A percentile compares a stretch with the other conserved stretches of the same genome.
Evolutionary conservation across 2,113 vertebrate genomes (phyloP).

Genomic region (Rhagologus leucostigma): DNA sequence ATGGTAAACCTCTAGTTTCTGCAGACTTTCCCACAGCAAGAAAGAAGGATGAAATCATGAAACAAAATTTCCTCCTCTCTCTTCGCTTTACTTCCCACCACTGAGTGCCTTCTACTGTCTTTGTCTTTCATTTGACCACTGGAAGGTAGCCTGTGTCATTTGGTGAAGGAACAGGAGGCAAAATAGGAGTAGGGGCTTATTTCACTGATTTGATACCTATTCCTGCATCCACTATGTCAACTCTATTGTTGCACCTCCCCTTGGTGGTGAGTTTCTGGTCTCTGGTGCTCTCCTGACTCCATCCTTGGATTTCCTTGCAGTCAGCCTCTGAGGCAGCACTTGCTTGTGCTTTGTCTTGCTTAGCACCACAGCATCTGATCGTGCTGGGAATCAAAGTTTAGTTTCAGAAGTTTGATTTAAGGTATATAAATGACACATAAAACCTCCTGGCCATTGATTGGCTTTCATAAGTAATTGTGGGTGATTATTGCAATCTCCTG

Average conservation of each 20-base stretch:
- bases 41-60: neutral
- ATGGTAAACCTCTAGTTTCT: neutral
- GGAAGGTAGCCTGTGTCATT: neutral
- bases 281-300: neutral
- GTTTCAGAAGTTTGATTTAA: constrained; percentile 12
- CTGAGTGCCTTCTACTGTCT: neutral
- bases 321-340: neutral
- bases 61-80: neutral
- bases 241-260: neutral
- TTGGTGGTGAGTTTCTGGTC: neutral
- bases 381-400: neutral
- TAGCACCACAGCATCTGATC: neutral
- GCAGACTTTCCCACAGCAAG: neutral
- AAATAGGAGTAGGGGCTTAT: neutral
- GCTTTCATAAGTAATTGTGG: constrained; percentile 21
- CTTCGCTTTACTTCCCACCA: neutral
- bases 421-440: neutral
- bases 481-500: neutral
- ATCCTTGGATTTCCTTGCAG: neutral
- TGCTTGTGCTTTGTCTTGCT: neutral
- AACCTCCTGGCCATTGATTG: neutral
- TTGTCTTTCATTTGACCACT: neutral
- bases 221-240: neutral
- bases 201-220: neutral
- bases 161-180: neutral